Percentiles rank a stretch among this genome's conserved stretches.
These are phyloP conservation scores for Rutpela maculata DNA, from an alignment of 2,888 invertebrate genomes.

Conservation along the genomic window DNA sequence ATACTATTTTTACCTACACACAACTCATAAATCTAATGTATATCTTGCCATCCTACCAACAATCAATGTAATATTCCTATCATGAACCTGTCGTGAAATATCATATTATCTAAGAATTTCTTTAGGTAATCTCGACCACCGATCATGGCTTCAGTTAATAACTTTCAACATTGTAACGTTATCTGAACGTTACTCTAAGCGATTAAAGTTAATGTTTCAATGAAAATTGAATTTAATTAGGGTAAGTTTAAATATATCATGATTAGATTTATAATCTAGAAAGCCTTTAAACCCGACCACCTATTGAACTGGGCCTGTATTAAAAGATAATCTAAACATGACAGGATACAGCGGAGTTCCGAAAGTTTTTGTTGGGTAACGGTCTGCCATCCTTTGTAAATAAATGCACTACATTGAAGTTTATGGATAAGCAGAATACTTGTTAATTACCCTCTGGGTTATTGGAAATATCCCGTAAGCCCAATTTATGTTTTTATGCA, in stretches of 20 bases:
- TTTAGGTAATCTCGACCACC: background rate
- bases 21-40: too few relatives aligned
- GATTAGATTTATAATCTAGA: slow-evolving; percentile 26
- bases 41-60: background rate
- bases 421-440: slow-evolving; percentile 8
- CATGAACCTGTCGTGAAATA: background rate
- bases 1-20: too few relatives aligned
- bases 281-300: slow-evolving; percentile 30
- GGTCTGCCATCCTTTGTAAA: slow-evolving; percentile 27
- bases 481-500: slow-evolving; percentile 3
- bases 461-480: slow-evolving; percentile 3
- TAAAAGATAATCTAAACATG: slow-evolving; percentile 41
- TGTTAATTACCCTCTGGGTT: slow-evolving; percentile 30
- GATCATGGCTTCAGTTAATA: background rate
- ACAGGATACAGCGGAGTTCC: slow-evolving; percentile 13
- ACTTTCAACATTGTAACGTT: background rate
- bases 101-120: background rate
- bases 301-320: slow-evolving; percentile 25
- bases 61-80: background rate
- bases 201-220: background rate
- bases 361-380: slow-evolving; percentile 24
- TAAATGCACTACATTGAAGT: background rate
- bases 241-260: slow-evolving; percentile 16
- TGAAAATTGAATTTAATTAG: slow-evolving; percentile 33
- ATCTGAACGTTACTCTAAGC: background rate